Conservation (phyloP, 1,140 invertebrate species). For the Ctenoplectra terminalis region DNA sequence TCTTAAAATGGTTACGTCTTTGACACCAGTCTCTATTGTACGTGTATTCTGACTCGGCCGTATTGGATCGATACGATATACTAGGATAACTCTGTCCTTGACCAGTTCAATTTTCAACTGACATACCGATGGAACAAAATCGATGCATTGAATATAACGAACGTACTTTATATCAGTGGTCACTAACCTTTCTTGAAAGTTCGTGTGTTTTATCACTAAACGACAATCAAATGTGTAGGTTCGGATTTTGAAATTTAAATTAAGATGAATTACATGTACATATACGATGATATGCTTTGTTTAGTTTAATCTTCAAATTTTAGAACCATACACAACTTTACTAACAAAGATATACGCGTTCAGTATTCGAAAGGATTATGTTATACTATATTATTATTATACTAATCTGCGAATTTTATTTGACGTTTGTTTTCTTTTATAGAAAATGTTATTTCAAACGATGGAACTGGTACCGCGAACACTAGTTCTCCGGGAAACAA, state of each 20-base stretch:
- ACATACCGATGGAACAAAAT: neutral
- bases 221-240: neutral
- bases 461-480: conserved; percentile 83
- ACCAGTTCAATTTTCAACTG: conserved; percentile 13
- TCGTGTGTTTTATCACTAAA: neutral
- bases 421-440: conserved; percentile 55
- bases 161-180: neutral
- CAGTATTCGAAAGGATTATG: too few species aligned
- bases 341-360: too few species aligned
- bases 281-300: neutral
- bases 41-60: conserved; percentile 6
- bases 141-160: neutral
- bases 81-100: conserved; percentile 34
- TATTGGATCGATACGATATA: conserved; percentile 42
- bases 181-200: neutral
- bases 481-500: conserved; percentile 91
- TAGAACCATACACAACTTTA: too few species aligned
- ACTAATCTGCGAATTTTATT: neutral
- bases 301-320: too few species aligned
- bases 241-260: neutral
- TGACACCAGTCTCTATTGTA: neutral
- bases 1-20: neutral
- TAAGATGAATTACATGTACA: neutral
- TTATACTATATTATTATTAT: too few species aligned
- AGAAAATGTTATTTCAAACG: conserved; percentile 84